Evolutionary conservation across 2,113 vertebrate genomes (phyloP), one percentile per base, ranked within the genome.

Genomic region (Polypterus bichir): DNA sequence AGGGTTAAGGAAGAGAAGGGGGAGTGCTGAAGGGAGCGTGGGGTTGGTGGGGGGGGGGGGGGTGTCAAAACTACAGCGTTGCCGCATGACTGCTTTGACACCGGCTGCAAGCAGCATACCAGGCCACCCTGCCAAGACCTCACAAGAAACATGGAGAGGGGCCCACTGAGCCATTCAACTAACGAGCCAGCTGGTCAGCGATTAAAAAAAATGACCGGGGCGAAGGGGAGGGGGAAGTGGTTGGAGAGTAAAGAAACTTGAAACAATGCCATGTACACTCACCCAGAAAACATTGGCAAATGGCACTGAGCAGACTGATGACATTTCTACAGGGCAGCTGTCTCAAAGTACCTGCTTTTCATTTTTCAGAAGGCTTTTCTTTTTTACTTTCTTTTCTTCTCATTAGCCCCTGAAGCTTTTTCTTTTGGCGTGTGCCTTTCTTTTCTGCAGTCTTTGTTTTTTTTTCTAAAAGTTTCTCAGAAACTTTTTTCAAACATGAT

Each of bases 71-170:
- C 82, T 83, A 84, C 81, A 27, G 7, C 8, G 48, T 84, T 84
- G 77, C 77, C 74, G 79, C 72, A 71, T 81, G 74, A 87, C 89
- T 77, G 77, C 74, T 71, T 64, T 78, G 80, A 87, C 84, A 83
- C 78, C 80, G 78, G 82, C 83, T 86, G 83, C 85, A 83, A 81
- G 82, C 86, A 85, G 85, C 84, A 84, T 82, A 77, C 76, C 76
- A 76, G 74, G 86, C 80, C 83, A 84, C 86, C 81, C 83, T 85
- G 89, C 91, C 92, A 92, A 93, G 92, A 97, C 92, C 93, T 92
- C 92, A 97, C 94, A 97, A 92, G 90, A 92, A 88, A 92, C 69
- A 87, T 94, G 92, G 92, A 90, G 81, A 86, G 73, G 80, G 88
- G 92, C 93, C 93, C 84, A 72, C 76, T 64, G 83, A 72, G 77